A percentile compares a stretch with the other conserved stretches of the same genome.
These are phyloP conservation scores for Glyphotaelius pellucidus DNA, from an alignment of 2,888 invertebrate species.

Conservation along the genomic window DNA sequence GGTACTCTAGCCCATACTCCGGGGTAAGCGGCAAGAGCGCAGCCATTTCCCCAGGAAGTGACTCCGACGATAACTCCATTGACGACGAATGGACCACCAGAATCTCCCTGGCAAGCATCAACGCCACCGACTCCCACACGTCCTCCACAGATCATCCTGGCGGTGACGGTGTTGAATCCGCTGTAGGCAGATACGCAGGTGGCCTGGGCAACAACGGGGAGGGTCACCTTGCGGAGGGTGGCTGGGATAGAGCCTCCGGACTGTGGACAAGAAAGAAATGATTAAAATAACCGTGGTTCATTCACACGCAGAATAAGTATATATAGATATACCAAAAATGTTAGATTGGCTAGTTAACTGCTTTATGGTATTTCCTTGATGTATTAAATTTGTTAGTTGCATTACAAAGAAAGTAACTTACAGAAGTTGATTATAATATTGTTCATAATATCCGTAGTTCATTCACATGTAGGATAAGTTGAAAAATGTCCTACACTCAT, in stretches of 20 bases:
- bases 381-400: neutral
- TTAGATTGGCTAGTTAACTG: neutral
- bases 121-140: conserved; percentile 70
- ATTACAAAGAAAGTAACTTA: conserved; percentile 65
- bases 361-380: neutral
- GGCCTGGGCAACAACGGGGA: conserved; percentile 72
- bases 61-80: conserved; percentile 75
- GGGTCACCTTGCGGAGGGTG: conserved; percentile 71
- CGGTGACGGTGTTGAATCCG: conserved; percentile 70
- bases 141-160: conserved; percentile 75
- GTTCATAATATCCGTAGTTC: no score
- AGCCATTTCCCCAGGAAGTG: conserved; percentile 77
- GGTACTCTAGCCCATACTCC: conserved; percentile 79
- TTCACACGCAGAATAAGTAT: neutral
- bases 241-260: conserved; percentile 71
- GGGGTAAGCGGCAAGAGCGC: conserved; percentile 76
- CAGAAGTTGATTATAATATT: no score
- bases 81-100: conserved; percentile 78
- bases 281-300: neutral
- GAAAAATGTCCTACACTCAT: no score
- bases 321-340: neutral
- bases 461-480: no score
- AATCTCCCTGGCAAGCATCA: conserved; percentile 78
- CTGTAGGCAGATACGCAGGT: conserved; percentile 72
- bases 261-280: conserved; percentile 66